Conservation (phyloP, 2,797 vertebrate genomes). For the Melanotaenia pygmaea region DNA sequence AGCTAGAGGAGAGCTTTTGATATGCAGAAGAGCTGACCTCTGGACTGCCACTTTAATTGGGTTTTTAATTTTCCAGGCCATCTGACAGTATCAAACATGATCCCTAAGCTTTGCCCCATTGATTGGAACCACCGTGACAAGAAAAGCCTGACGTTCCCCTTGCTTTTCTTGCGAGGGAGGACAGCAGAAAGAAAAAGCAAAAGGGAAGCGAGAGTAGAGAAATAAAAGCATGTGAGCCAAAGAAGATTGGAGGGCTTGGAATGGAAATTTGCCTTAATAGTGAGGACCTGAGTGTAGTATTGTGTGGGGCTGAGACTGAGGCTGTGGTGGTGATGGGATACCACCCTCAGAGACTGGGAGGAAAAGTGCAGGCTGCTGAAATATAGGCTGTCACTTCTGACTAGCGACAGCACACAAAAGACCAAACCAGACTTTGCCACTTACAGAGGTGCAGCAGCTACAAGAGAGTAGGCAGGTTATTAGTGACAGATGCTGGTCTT, state of each 20-base stretch:
- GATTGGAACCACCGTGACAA: constrained; percentile 92
- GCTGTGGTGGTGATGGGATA: constrained; percentile 72
- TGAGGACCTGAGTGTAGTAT: constrained; percentile 67
- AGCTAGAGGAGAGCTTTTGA: constrained; percentile 99
- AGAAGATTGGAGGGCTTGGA: constrained; percentile 70
- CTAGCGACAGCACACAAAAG: constrained; percentile 69
- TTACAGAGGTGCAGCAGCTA: constrained; percentile 47
- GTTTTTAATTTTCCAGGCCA: constrained; percentile 99
- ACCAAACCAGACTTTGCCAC: constrained; percentile 53
- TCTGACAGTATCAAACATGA: constrained; percentile 99
- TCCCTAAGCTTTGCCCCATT: constrained; percentile 94
- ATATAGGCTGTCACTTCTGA: constrained; percentile 78
- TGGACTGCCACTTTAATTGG: constrained; percentile 99
- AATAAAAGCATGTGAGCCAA: constrained; percentile 69
- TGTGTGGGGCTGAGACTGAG: constrained; percentile 64
- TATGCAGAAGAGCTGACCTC: constrained; percentile 99
- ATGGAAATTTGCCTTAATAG: constrained; percentile 80
- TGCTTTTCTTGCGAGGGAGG: constrained; percentile 64
- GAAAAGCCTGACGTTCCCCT: constrained; percentile 74
- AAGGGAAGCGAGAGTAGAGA: constrained; percentile 53
- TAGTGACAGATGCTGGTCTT: constrained; percentile 9
- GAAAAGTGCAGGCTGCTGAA: constrained; percentile 75
- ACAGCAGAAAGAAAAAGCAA: constrained; percentile 63
- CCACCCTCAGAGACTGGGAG: constrained; percentile 77
- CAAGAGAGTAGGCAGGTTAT: constrained; percentile 34